Evolutionary conservation across 92 coral and sea anemone genomes (phyloP).

Genomic region (Nematostella vectensis): DNA sequence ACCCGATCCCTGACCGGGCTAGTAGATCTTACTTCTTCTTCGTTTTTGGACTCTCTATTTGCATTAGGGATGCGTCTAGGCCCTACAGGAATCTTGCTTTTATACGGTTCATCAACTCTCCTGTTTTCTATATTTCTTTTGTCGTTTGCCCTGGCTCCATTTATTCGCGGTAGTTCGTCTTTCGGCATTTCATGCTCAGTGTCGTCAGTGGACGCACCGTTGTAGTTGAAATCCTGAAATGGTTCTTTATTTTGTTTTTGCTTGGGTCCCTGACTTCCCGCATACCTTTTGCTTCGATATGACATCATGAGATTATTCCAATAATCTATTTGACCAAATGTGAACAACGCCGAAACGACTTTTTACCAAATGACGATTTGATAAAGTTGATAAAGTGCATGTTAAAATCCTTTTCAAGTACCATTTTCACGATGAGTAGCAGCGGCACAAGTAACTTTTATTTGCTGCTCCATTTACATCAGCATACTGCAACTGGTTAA

Average conservation of each 20-base stretch:
- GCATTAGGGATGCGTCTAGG: slow-evolving; percentile 46
- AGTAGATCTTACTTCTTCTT: slow-evolving; percentile 1
- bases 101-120: neutral
- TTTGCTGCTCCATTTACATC: too few species aligned
- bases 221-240: neutral
- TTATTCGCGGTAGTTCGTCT: neutral
- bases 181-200: neutral
- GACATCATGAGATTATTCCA: neutral
- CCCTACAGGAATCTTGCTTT: slow-evolving; percentile 1
- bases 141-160: neutral
- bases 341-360: too few species aligned
- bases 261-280: neutral
- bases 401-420: too few species aligned
- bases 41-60: slow-evolving; percentile 8
- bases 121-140: neutral
- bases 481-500: too few species aligned
- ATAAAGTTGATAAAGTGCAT: too few species aligned
- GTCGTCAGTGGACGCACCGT: slow-evolving; percentile 1
- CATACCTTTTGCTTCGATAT: slow-evolving; percentile 9
- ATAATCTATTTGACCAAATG: too few species aligned
- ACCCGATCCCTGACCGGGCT: slow-evolving; percentile 38
- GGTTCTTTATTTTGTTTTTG: neutral
- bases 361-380: too few species aligned
- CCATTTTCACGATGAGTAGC: too few species aligned
- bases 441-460: too few species aligned